Percentiles rank a stretch among this genome's conserved stretches.
Evolutionary conservation across 2,888 invertebrate genomes (phyloP).

Genomic region (Tetranychus truncatus): DNA sequence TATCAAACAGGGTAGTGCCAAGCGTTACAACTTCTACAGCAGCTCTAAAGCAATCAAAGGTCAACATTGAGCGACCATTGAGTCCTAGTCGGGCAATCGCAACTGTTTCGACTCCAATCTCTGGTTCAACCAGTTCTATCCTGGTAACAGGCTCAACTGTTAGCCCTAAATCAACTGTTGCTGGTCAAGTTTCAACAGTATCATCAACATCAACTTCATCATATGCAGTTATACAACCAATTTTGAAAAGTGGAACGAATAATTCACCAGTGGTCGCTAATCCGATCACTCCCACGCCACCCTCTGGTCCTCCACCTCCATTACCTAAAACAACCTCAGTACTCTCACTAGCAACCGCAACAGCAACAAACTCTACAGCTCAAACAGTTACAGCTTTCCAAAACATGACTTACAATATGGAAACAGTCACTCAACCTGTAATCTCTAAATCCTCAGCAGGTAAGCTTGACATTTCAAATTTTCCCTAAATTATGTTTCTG

Average conservation of each 20-base stretch:
- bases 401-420: background rate
- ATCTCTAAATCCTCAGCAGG: background rate
- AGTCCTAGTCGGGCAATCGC: constrained; percentile 23
- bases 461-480: too few relatives aligned
- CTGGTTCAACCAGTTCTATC: constrained; percentile 22
- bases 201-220: constrained; percentile 8
- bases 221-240: background rate
- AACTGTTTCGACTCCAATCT: constrained; percentile 20
- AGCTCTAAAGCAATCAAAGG: constrained; percentile 26
- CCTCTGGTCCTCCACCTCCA: background rate
- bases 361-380: too few relatives aligned
- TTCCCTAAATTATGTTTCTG: too few relatives aligned
- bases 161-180: constrained; percentile 17
- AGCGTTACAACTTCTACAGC: constrained; percentile 20
- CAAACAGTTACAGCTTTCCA: background rate
- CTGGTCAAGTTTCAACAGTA: constrained; percentile 16
- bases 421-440: background rate
- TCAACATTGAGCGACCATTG: constrained; percentile 24
- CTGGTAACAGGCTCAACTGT: constrained; percentile 22
- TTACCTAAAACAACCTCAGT: background rate
- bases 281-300: background rate
- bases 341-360: too few relatives aligned
- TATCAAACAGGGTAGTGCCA: too few relatives aligned
- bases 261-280: background rate
- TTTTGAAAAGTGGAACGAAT: background rate